Base-by-base conservation (phyloP, 2,888 invertebrate genomes). In the Octodonta nipae region DNA sequence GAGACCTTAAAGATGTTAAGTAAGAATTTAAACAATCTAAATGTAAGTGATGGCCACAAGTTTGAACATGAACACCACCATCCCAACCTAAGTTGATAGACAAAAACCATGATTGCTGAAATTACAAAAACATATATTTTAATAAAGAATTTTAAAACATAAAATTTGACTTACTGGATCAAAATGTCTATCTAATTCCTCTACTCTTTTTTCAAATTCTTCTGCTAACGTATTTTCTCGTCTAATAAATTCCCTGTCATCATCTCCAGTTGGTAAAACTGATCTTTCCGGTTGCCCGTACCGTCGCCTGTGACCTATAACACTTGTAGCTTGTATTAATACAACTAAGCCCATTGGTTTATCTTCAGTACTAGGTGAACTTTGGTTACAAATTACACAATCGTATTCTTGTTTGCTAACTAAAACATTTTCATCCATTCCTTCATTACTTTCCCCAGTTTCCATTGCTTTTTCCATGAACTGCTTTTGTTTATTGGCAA, bases 41-140 rank as follows among this genome's bases (percentile, higher is more conserved):
- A 66, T 98, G 96, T 36, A 96, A 73, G 63, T 91, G 88, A 65
- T 98, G 98, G 0, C 96, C 95, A 66, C 96, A 96, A 2, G 93
- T 87, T 62, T 86, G 85, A 32, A 89, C 85, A 61, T 87, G 83
- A 32, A 93, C 86, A 32, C 93, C 93, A 41, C 87, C 86, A 61
- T 86, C 85, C 77, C 84, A 86, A 3, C 86, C 85, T 49, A 81
- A 71, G 56, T 81, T 83, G 36, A 86, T 73, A 2, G 80, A 75
- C 22, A 81, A 59, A 52, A 82, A 70, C 84, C 83, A 86, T 1
- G 83, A 83, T 50, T 75, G 72, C 74, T 76, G 55, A 4, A 54
- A 56, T 20, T 8, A 4, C 8, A 20, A 12, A 20, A 6, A 20
- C 20, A 20, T 20, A 20, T 20, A 4, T 29, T 15, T 5, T 8